Evolutionary conservation across 1,140 invertebrate species (phyloP), one percentile per base, ranked within the genome.

Genomic region (Drosophila oshimai): DNA sequence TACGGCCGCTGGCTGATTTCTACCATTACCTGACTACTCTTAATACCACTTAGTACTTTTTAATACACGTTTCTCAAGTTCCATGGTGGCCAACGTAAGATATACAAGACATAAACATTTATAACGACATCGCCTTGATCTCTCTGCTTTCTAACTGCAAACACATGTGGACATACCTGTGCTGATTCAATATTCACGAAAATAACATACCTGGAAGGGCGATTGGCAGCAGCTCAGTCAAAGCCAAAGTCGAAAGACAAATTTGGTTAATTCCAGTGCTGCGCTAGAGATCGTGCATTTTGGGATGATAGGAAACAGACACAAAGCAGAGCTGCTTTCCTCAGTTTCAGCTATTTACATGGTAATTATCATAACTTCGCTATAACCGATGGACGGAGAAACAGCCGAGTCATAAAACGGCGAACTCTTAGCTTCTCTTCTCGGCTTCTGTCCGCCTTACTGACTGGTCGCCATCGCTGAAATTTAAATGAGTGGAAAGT

Each of bases 401-500:
- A 54, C 47, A 55, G 61, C 29, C 37, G 33, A 36, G 39, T 42
- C 71, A 65, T 68, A 72, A 79, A 68, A 58, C 57, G 47, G 58
- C 45, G 33, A 68, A 53, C 61, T 60, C 54, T 72, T 55, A 60
- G 55, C 49, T 47, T 73, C 33, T 61, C 41, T 50, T 28, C 34
- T 46, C 36, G 26, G 17, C 51, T 61, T 41, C 24, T 61, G 39
- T 39, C 29, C 13, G 34, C 41, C 7, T 17, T 28, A 18, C 44
- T 50, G 28, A 12, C 53, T 33, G 13, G 70, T 53, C 49, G 26
- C 50, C 57, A 51, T 70, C 73, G 53, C 72, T 80, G 68, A 88
- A 89, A 88, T 88, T 88, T 83, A 83, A 89, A 88, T 83, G 73
- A 88, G 84, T 88, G 84, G 84, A 88, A 88, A 88, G 84, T 88